These are phyloP conservation scores for Chelonia mydas DNA, from an alignment of 2,797 vertebrate species.

Conservation along the genomic window DNA sequence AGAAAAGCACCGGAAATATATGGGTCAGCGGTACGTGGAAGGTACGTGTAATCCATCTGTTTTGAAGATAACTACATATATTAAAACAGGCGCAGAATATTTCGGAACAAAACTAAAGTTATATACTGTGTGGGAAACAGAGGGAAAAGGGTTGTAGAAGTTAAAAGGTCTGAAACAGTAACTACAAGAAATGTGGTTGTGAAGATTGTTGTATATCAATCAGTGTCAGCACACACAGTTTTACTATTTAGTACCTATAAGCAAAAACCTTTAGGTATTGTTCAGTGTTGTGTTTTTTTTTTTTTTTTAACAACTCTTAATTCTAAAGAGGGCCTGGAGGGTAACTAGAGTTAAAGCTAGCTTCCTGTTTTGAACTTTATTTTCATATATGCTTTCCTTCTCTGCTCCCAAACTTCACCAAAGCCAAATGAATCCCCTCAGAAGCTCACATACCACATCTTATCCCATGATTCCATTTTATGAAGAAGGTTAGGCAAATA, in stretches of 20 bases:
- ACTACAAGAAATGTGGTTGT: neutral
- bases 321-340: too few relatives aligned
- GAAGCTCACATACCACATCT: neutral
- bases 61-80: neutral
- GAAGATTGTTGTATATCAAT: too few relatives aligned
- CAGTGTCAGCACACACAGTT: too few relatives aligned
- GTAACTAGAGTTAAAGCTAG: neutral
- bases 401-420: neutral
- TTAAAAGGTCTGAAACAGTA: neutral
- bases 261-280: too few relatives aligned
- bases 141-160: too few relatives aligned
- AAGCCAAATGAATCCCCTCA: neutral
- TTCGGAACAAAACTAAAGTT: rapidly evolving
- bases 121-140: neutral
- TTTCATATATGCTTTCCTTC: neutral
- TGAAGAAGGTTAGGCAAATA: neutral
- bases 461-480: neutral
- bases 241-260: too few relatives aligned
- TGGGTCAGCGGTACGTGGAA: slow-evolving; percentile 94
- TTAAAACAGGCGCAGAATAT: neutral
- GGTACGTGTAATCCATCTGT: slow-evolving; percentile 77
- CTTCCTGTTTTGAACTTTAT: neutral
- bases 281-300: too few relatives aligned
- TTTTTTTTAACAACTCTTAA: too few relatives aligned
- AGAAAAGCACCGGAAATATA: slow-evolving; percentile 91